Conservation (phyloP, 2,113 vertebrate species). For the Tachuris rubrigastra region DNA sequence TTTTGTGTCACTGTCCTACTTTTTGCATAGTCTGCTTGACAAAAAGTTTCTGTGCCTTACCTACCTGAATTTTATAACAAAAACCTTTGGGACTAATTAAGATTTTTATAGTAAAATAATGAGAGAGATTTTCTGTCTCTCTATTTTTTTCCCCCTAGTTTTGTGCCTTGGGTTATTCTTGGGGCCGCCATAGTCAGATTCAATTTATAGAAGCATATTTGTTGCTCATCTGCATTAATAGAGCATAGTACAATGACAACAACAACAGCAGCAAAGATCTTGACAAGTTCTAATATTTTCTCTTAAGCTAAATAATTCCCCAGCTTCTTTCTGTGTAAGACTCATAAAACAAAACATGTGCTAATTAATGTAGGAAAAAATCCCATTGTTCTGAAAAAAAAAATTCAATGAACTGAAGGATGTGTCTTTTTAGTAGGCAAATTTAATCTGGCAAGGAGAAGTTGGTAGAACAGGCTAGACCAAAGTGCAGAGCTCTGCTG, state of each 20-base stretch:
- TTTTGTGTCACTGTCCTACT: constrained; percentile 62
- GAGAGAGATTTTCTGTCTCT: constrained; percentile 62
- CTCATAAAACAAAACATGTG: constrained; percentile 22
- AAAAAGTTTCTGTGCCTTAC: constrained; percentile 62
- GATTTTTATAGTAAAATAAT: constrained; percentile 74
- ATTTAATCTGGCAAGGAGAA: constrained; percentile 14
- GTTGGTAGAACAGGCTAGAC: background rate
- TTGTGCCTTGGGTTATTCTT: constrained; percentile 70
- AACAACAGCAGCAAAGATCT: constrained; percentile 24
- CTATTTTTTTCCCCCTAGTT: background rate
- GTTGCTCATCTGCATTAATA: constrained; percentile 67
- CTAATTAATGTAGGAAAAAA: constrained; percentile 55
- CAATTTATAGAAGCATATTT: constrained; percentile 67
- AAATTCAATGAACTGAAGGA: background rate
- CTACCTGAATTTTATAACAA: constrained; percentile 68
- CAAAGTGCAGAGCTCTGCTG: background rate
- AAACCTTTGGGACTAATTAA: constrained; percentile 80
- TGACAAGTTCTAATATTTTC: constrained; percentile 66
- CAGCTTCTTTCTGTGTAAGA: background rate
- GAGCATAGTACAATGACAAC: constrained; percentile 9
- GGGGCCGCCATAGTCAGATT: constrained; percentile 48
- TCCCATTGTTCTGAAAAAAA: background rate
- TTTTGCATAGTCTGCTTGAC: constrained; percentile 60
- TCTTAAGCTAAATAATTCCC: constrained; percentile 62
- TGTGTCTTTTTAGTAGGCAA: background rate